Conservation (phyloP, 2,888 invertebrate species). For the Pachycephus smyrnensis region DNA sequence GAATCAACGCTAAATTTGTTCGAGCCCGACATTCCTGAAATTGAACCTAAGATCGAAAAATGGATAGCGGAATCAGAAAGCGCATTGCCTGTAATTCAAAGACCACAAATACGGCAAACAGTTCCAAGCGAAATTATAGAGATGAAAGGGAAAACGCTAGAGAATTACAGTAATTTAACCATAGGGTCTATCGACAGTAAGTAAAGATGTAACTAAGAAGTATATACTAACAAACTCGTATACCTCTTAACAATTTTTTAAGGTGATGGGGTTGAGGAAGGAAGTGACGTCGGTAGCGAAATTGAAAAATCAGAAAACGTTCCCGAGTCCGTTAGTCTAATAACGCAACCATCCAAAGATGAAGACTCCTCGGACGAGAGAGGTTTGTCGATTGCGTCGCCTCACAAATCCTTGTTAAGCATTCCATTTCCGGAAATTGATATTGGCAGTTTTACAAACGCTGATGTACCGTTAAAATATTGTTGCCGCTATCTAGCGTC, state of each 20-base stretch:
- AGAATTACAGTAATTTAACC: slow-evolving; percentile 48
- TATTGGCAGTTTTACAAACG: slow-evolving; percentile 76
- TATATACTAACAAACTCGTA: background rate
- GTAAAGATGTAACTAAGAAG: slow-evolving; percentile 23
- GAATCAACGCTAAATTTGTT: slow-evolving; percentile 47
- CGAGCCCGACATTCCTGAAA: slow-evolving; percentile 51
- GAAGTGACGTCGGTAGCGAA: slow-evolving; percentile 52
- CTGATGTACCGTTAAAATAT: slow-evolving; percentile 76
- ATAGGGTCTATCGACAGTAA: slow-evolving; percentile 55
- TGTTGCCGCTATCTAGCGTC: slow-evolving; percentile 80
- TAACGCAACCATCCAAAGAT: slow-evolving; percentile 34
- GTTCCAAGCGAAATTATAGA: slow-evolving; percentile 40
- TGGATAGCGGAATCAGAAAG: slow-evolving; percentile 52
- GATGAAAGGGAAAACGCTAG: slow-evolving; percentile 44
- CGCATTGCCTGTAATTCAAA: slow-evolving; percentile 30
- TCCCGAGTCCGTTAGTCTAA: slow-evolving; percentile 22
- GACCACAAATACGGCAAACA: slow-evolving; percentile 26
- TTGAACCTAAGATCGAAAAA: slow-evolving; percentile 53
- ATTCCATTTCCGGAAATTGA: slow-evolving; percentile 70
- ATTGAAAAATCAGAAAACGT: slow-evolving; percentile 44
- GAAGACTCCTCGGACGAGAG: slow-evolving; percentile 46
- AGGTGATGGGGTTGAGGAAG: slow-evolving; percentile 50
- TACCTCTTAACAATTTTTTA: slow-evolving; percentile 23
- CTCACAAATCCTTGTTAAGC: slow-evolving; percentile 33
- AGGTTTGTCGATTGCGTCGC: slow-evolving; percentile 43